Evolutionary conservation across 2,888 invertebrate species (phyloP).

Genomic region (Synanthedon formicaeformis): DNA sequence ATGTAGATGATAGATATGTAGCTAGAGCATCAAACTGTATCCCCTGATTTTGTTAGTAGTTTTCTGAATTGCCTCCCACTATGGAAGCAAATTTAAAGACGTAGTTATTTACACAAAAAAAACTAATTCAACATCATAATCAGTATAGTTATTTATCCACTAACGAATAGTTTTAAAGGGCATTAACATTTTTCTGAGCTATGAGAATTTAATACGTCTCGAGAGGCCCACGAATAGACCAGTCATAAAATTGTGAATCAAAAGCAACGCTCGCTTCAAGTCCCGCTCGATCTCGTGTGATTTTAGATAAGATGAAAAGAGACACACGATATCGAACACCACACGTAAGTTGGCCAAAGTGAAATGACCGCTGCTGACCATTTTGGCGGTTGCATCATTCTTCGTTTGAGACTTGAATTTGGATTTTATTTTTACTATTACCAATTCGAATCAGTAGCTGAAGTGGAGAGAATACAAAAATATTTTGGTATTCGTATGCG

Average conservation of each 20-base stretch:
- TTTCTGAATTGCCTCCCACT: too few species aligned
- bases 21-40: too few species aligned
- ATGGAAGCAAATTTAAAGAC: too few species aligned
- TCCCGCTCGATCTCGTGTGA: slow-evolving; percentile 23
- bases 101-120: too few species aligned
- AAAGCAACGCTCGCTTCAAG: slow-evolving; percentile 10
- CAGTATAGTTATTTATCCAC: background rate
- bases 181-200: slow-evolving; percentile 7
- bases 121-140: too few species aligned
- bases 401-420: slow-evolving; percentile 38
- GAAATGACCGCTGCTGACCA: slow-evolving; percentile 67
- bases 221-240: slow-evolving; percentile 32
- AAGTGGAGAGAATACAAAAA: background rate
- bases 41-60: too few species aligned
- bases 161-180: background rate
- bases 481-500: background rate
- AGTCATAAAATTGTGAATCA: slow-evolving; percentile 18
- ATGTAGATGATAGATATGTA: too few species aligned
- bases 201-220: slow-evolving; percentile 21
- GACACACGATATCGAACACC: slow-evolving; percentile 29
- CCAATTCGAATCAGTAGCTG: background rate
- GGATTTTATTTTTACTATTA: slow-evolving; percentile 15
- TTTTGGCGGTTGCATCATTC: slow-evolving; percentile 63
- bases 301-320: slow-evolving; percentile 22
- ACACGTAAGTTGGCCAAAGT: slow-evolving; percentile 66